Evolutionary conservation across 2,113 vertebrate species (phyloP), one percentile per base, ranked within the genome.

Genomic region (Empidonax alnorum): DNA sequence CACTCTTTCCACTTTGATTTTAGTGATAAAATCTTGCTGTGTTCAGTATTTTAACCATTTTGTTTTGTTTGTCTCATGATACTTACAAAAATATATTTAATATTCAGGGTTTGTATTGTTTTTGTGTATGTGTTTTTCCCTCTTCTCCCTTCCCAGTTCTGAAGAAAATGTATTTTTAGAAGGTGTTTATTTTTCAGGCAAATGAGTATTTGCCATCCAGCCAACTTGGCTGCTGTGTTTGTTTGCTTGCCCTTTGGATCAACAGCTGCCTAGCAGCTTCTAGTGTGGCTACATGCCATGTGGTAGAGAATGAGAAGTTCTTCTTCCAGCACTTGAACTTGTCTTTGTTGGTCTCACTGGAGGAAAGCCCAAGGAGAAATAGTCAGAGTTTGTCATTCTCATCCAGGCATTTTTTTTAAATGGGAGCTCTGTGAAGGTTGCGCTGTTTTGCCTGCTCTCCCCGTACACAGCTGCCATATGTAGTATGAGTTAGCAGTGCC

Each of bases 191-290:
- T 90, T 87, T 39, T 61, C 52, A 53, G 61, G 39, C 31, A 14
- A 2, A 2, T 80, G n/a, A 74, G 5, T 68, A 46, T 83, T 89
- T 84, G 23, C 56, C 25, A 18, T 58, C 24, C 27, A 55, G 30
- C 25, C 69, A 33, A 3, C 68, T 82, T 88, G 62, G 47, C 79
- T 85, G 52, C 39, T 72, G 30, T 31, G 37, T 83, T 58, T 79
- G 27, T 78, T 96, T 83, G 37, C 59, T 71, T 89, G 46, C 39
- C 39, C 73, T 90, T 78, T 82, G 69, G 27, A 52, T 42, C 63
- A 80, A 33, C 67, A 94, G 53, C 58, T 84, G 72, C 56, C 61
- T 19, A 80, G 67, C 33, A 68, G 63, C 49, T 62, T 37, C 50
- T 14, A 39, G 31, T 18, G 28, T 20, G 17, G 17, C n/a, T 53